Conservation (phyloP, 2,888 invertebrate genomes). For the Platycheirus rosarum region DNA sequence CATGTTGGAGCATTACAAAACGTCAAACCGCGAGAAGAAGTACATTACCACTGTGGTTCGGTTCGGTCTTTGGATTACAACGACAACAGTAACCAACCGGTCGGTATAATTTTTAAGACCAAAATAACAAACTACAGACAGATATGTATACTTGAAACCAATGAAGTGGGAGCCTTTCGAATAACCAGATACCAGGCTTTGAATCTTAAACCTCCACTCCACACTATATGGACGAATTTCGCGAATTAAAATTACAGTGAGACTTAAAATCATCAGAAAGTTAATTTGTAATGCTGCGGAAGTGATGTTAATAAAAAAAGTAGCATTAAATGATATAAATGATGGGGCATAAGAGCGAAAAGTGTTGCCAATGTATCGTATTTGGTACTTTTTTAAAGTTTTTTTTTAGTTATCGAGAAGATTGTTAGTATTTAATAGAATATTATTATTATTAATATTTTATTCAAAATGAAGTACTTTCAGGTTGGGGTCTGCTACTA, state of each 20-base stretch:
- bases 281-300: constrained; percentile 30
- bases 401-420: too few relatives aligned
- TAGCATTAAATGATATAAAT: not conserved
- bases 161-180: constrained; percentile 29
- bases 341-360: not conserved
- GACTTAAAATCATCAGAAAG: constrained; percentile 18
- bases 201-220: constrained; percentile 15
- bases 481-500: too few relatives aligned
- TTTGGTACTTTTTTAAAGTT: too few relatives aligned
- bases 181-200: constrained; percentile 21
- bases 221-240: constrained; percentile 1
- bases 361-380: not conserved
- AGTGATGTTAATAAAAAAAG: not conserved
- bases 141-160: not conserved
- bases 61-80: constrained; percentile 35
- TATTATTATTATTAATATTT: too few relatives aligned
- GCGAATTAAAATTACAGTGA: constrained; percentile 30
- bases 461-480: too few relatives aligned
- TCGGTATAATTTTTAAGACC: constrained; percentile 30
- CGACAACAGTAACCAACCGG: constrained; percentile 44
- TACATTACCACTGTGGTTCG: constrained; percentile 40
- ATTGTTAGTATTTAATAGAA: too few relatives aligned
- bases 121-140: constrained; percentile 8
- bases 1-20: constrained; percentile 34
- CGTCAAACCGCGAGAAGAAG: constrained; percentile 43